Percentiles rank a stretch among this genome's conserved stretches.
phyloP scores from a whole-genome alignment of 2,888 invertebrate genomes.

The Ichneumoninae sp. region DNA sequence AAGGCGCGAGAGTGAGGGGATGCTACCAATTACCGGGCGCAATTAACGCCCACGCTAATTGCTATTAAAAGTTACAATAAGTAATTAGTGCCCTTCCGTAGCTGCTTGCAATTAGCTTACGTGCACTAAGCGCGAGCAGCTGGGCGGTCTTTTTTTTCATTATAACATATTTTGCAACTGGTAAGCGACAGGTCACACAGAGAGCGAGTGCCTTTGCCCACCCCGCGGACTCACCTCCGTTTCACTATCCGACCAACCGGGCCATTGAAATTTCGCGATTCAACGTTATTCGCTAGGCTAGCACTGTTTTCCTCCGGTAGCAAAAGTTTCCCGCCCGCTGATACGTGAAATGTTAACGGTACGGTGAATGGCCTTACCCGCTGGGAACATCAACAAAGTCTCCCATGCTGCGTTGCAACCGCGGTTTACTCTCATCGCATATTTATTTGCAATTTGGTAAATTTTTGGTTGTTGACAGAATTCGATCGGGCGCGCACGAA shows the following conservation, averaged over 20 bases:
- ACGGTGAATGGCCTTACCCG: neutral
- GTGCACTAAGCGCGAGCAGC: constrained; percentile 67
- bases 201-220: constrained; percentile 60
- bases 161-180: constrained; percentile 72
- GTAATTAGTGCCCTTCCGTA: constrained; percentile 78
- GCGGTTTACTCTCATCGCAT: neutral
- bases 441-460: constrained; percentile 1
- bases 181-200: constrained; percentile 63
- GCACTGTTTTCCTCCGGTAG: neutral
- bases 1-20: constrained; percentile 63
- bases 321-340: neutral
- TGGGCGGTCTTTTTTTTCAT: constrained; percentile 70
- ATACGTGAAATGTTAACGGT: neutral
- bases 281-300: neutral
- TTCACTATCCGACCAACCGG: neutral
- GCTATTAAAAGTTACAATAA: constrained; percentile 80
- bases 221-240: constrained; percentile 35
- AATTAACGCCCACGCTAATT: constrained; percentile 79
- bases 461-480: neutral
- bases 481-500: neutral
- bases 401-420: neutral
- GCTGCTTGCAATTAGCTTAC: constrained; percentile 79
- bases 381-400: neutral
- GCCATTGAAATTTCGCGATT: constrained; percentile 15
- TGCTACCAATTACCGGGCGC: constrained; percentile 77